Base-by-base conservation (phyloP, 2,888 invertebrate genomes). In the Yponomeuta malinellus region DNA sequence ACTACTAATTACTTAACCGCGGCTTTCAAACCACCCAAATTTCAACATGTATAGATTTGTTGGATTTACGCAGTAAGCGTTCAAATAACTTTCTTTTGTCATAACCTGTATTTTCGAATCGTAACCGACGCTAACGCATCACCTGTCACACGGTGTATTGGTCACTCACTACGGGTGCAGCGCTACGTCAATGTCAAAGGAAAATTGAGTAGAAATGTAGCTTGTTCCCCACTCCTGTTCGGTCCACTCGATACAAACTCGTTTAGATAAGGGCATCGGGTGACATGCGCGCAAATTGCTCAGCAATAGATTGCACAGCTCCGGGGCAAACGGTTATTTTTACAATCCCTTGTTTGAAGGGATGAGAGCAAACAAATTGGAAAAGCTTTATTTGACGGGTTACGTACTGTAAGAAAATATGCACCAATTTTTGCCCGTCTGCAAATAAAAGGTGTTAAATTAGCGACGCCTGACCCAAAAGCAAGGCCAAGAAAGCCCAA, bases 241-340 rank as follows among this genome's bases (percentile, higher is more conserved):
- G 67, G 63, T 70, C 52, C 69, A 33, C 69, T 37, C 68, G 63
- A 69, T 71, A 59, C 68, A 72, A 70, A 74, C 74, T 75, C 76
- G 75, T 76, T 76, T 75, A 74, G 76, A 74, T 75, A 76, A 75
- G 75, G 74, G 73, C 73, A 69, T 70, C 74, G 76, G 75, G 76
- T 75, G 76, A 74, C 77, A 74, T 74, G 72, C 75, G 65, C 70
- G 71, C 75, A 75, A 75, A 74, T 75, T 76, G 76, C 71, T 72
- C 73, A 69, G 71, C 72, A 74, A 75, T 67, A 33, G 67, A 67
- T 67, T 12, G 67, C 67, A 43, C 65, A 65, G 31, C 65, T 33
- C 31, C 4, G 10, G 65, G 52, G 52, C 52, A 59, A 59, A 12
- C 52, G 52, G 52, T 59, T 59, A 59, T 15, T 59, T 59, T 59